These are phyloP conservation scores for Aporophyla lueneburgensis DNA, from an alignment of 2,888 invertebrate genomes.

Conservation along the genomic window DNA sequence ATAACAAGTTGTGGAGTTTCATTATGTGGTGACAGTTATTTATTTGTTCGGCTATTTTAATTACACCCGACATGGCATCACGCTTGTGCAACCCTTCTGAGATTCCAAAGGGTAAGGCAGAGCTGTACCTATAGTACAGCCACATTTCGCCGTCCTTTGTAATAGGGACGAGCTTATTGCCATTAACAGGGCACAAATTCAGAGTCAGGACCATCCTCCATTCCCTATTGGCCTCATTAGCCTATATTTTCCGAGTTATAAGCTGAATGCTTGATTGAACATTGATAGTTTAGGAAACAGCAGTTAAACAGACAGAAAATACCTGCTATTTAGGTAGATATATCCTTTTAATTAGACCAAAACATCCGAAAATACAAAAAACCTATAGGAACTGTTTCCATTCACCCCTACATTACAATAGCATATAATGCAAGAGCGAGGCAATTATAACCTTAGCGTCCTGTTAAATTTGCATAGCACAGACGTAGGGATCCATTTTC, in stretches of 20 bases:
- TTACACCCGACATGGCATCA: background rate
- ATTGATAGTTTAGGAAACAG: background rate
- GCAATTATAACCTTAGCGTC: background rate
- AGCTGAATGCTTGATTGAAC: background rate
- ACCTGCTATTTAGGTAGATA: background rate
- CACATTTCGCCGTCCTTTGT: no score
- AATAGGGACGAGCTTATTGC: no score
- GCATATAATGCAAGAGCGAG: slow-evolving; percentile 3
- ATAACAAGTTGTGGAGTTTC: slow-evolving; percentile 12
- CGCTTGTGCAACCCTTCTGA: background rate
- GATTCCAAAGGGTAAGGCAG: no score
- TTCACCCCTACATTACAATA: slow-evolving; percentile 8
- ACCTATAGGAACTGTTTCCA: background rate
- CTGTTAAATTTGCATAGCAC: slow-evolving; percentile 11
- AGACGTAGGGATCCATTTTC: background rate
- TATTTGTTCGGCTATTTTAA: background rate
- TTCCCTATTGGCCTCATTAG: background rate
- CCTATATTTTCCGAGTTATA: background rate
- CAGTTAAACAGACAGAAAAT: background rate
- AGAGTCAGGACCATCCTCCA: background rate
- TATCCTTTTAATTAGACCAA: background rate
- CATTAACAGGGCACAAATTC: background rate
- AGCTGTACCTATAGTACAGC: no score
- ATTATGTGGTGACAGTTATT: background rate
- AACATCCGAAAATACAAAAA: background rate